Conservation (phyloP, 2,888 invertebrate genomes). For the Arrhopalites spinosus region DNA sequence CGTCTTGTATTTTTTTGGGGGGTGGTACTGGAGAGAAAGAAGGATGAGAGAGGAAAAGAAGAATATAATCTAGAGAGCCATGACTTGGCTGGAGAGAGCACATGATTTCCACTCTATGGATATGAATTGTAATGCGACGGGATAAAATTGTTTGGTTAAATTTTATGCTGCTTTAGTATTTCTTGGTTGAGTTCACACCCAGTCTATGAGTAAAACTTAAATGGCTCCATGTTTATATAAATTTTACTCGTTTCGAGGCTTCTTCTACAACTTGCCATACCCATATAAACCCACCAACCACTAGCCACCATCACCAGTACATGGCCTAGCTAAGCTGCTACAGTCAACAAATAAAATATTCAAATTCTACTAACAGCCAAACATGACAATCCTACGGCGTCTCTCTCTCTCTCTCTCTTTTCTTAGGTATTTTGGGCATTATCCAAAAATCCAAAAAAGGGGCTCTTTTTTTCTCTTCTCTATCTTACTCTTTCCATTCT, state of each 20-base stretch:
- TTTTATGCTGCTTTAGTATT: slow-evolving; percentile 14
- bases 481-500: neutral
- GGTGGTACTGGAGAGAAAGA: neutral
- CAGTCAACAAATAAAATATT: too few species aligned
- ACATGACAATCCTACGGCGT: too few species aligned
- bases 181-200: slow-evolving; percentile 9
- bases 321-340: too few species aligned
- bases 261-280: too few species aligned
- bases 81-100: neutral
- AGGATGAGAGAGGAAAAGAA: neutral
- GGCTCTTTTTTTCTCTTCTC: neutral
- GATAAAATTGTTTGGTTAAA: slow-evolving; percentile 2
- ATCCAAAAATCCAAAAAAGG: neutral
- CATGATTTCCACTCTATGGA: neutral
- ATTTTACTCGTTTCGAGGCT: too few species aligned
- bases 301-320: too few species aligned
- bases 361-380: too few species aligned
- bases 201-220: slow-evolving; percentile 3
- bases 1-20: neutral
- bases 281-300: too few species aligned
- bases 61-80: neutral
- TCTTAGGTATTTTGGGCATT: too few species aligned
- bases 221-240: slow-evolving; percentile 5
- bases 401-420: too few species aligned
- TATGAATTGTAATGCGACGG: neutral